Base-by-base conservation (phyloP, 2,888 invertebrate species). In the Pegoplata infirma region DNA sequence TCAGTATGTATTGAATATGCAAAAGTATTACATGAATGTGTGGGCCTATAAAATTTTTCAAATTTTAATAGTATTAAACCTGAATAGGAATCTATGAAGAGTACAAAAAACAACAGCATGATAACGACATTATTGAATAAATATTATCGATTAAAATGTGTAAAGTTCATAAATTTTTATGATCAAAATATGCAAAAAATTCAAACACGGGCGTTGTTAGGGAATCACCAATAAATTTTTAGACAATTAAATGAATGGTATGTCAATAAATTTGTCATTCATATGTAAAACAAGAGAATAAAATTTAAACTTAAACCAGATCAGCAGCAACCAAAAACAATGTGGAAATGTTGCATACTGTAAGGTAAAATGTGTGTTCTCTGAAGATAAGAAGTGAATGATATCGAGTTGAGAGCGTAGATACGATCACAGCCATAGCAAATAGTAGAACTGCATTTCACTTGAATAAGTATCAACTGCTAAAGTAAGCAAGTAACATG, bases 171-270 rank as follows among this genome's bases (percentile, higher is more conserved):
- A 40, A 47, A 75, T 49, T 28, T 59, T 59, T 47, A 59, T 44
- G 44, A 66, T 44, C 44, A 55, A 74, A 74, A 79, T 79, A 75
- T 79, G 75, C 67, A 75, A 75, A 79, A 28, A 79, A 59, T 53
- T 56, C 55, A 17, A 19, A 55, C 6, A 63, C 28, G 46, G 21
- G 51, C 58, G n/a, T 76, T 47, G 8, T 19, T 28, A 23, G 59
- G 68, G 49, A 58, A 25, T 14, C 28, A 51, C 14, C 1, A 40
- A 40, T n/a, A 40, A n/a, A 12, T n/a, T 40, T 2, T 14, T 36
- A 7, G 46, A 25, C 5, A 6, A 61, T 67, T 17, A 25, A 19
- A 49, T 23, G 12, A 3, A 12, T 71, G 5, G 3, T 25, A 46
- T 46, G 36, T 47, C 16, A 55, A 55, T 21, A 36, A 12, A 40